Base-by-base conservation (phyloP, 2,888 invertebrate species). In the Raillietiella orientalis region DNA sequence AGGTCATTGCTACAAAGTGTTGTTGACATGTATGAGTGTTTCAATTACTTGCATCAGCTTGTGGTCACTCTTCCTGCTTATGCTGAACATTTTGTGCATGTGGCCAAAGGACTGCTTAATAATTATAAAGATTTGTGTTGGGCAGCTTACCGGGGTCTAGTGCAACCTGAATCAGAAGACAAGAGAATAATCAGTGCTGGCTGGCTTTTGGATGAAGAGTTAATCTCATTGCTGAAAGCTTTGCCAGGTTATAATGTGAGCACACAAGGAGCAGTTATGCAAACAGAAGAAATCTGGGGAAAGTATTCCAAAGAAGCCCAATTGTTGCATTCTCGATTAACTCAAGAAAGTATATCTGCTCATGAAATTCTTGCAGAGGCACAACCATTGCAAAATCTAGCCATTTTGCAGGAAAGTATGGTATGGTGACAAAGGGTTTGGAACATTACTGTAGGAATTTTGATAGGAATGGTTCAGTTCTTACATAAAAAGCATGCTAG, bases 171-270 rank as follows among this genome's bases (percentile, higher is more conserved):
- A 37, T 56, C 63, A 1, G 69, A 71, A 39, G 69, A 71, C 37
- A 59, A 64, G 36, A 50, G 66, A 31, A 65, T 75, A 30, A 67
- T 71, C 35, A 71, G 70, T 38, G 70, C 72, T 2, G 62, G 66
- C 8, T 77, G 84, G 84, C 57, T 84, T 2, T 74, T 75, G 35
- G 87, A 90, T 46, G 79, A 79, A 38, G 87, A 90, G 42, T 84
- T 90, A 31, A 77, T 70, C 41, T 52, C 84, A 27, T 75, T 84
- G 48, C 58, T 90, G 36, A 77, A 74, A 62, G 63, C 55, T 36
- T 47, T 52, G 13, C 6, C 19, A n/a, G n/a, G 19, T n/a, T 17
- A 6, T n/a, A n/a, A 16, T 17, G 10, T n/a, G n/a, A n/a, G n/a
- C n/a, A n/a, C n/a, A n/a, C n/a, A n/a, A n/a, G n/a, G n/a, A n/a